Evolutionary conservation across 2,888 invertebrate genomes (phyloP), one percentile per base, ranked within the genome.

Genomic region (Calliphora vomitoria): DNA sequence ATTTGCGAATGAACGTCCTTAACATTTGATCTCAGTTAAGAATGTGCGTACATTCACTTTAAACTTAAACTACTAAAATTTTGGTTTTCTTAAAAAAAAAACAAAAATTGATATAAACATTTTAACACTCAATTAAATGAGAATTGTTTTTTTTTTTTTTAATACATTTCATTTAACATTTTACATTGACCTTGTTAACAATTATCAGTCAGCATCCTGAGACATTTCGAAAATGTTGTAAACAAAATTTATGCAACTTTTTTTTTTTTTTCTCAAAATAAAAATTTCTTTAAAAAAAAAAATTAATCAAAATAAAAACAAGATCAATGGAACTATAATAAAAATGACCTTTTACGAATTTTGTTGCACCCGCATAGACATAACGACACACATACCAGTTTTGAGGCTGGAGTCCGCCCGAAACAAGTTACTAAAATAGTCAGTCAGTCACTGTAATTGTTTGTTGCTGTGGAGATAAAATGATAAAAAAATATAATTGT

Each of bases 321-420:
- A 87, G 83, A 87, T 87, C 87, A 87, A 87, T 87, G 87, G 47
- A 83, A 84, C 68, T 72, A 78, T 87, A 87, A 83, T 79, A 83
- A 83, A 83, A 76, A 41, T 81, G 80, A 81, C 83, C 86, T 87
- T 87, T 50, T 35, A 35, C 18, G 44, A 62, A 79, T 62, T 8
- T 5, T 18, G 50, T 81, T 71, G 68, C 72, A 66, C 79, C 79
- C 84, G 78, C 84, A 35, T 71, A 76, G 41, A 68, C 66, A 75
- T 58, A 69, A 5, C 31, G 64, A 31, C 47, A 41, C 11, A 11
- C 11, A 44, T 44, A 5, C 35, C 35, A 6, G 50, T n/a, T 50
- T 44, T 44, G 44, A 13, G 50, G 50, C 6, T 50, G 50, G 38
- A 50, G 4, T n/a, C 4, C 1, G 50, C n/a, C n/a, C 2, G 50